Evolutionary conservation across 2,888 invertebrate species (phyloP), one percentile per base, ranked within the genome.

Genomic region (Eupithecia inturbata): DNA sequence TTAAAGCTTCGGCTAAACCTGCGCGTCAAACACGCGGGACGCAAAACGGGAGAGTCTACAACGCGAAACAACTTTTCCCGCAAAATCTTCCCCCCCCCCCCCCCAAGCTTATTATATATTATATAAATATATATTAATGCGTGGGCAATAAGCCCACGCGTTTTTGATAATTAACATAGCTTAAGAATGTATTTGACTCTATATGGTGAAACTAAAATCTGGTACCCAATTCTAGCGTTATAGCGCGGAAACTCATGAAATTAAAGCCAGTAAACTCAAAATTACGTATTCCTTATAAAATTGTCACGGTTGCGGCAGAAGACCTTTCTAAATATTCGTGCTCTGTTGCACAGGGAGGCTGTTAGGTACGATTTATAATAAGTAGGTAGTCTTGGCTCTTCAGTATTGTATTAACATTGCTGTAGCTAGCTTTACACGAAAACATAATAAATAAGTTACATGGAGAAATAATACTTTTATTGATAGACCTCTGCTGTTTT

Each of bases 241-340:
- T 45, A 45, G 6, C 41, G 41, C 16, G 41, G 14, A 41, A 41
- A 14, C 41, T 41, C 41, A 14, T 41, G 16, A 4, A 41, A 45
- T 45, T 19, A 19, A 19, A 19, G 19, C 57, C 22, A 10, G 57
- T 41, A 22, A 57, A 60, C 28, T 60, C 16, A 16, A 60, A 62
- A 69, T 31, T 70, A 74, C 64, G 74, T 75, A n/a, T 64, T 75
- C 72, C 71, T 77, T 80, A 76, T 77, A 75, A 81, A 82, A 79
- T 77, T 79, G 77, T 77, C 74, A 77, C 75, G 75, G 76, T 76
- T 76, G 70, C 49, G 72, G 69, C 73, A 75, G 72, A 77, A 77
- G 72, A 76, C 73, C 74, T 78, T 71, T 68, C 70, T 70, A 73
- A 77, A 45, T 45, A 77, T 49, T 68, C 69, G 62, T 73, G 68